These are phyloP conservation scores for Poecilia wingei DNA, from an alignment of 2,797 vertebrate genomes.

Conservation along the genomic window DNA sequence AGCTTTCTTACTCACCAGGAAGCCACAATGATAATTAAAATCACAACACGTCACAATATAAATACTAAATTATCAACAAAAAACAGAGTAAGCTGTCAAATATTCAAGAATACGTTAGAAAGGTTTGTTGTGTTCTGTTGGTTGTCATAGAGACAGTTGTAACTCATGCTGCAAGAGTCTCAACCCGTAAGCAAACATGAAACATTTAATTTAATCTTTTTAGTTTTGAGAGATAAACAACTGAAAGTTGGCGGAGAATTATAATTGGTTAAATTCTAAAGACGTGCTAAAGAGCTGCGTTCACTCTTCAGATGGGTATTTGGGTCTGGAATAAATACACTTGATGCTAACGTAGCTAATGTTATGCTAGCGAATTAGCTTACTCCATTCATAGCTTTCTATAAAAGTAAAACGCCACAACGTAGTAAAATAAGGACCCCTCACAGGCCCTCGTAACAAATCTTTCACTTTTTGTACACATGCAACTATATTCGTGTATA, in stretches of 20 bases:
- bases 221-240: neutral
- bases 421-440: accelerated
- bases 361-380: conserved; percentile 60
- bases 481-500: accelerated
- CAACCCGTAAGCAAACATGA: neutral
- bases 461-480: accelerated
- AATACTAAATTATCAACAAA: too few relatives aligned
- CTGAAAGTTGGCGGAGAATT: accelerated
- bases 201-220: neutral
- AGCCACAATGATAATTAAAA: neutral
- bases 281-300: accelerated
- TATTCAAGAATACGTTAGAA: neutral
- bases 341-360: conserved; percentile 43
- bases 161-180: conserved; percentile 29
- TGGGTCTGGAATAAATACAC: accelerated
- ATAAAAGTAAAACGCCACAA: neutral
- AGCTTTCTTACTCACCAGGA: neutral
- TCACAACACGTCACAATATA: neutral
- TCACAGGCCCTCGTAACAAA: accelerated
- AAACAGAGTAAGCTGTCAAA: neutral
- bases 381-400: conserved; percentile 50
- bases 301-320: neutral
- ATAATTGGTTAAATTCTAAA: accelerated
- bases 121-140: neutral
- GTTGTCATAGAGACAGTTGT: conserved; percentile 77